phyloP scores from a whole-genome alignment of 92 coral and sea anemone species.

The Montipora capitata region DNA sequence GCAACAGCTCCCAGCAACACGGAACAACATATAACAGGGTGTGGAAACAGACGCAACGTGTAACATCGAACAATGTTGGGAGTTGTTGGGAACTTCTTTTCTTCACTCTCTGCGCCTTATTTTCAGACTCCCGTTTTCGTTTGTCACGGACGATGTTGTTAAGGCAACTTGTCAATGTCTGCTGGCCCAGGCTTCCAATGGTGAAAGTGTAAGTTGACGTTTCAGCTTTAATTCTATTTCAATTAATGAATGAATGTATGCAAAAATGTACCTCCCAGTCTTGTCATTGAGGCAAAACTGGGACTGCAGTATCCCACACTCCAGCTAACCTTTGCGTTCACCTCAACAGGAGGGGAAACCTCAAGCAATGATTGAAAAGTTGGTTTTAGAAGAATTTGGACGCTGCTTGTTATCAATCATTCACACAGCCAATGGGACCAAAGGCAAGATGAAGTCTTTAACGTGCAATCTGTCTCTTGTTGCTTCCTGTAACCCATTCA shows the following conservation, averaged over 20 bases:
- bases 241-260: too few species aligned
- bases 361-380: conserved; percentile 81
- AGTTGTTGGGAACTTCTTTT: too few species aligned
- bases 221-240: too few species aligned
- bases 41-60: too few species aligned
- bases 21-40: too few species aligned
- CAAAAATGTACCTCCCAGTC: too few species aligned
- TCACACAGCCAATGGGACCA: conserved; percentile 94
- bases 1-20: too few species aligned
- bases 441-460: conserved; percentile 61
- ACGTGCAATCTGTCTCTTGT: background rate
- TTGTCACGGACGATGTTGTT: conserved; percentile 96
- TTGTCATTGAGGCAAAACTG: background rate
- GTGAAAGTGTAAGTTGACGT: conserved; percentile 82
- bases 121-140: conserved; percentile 95
- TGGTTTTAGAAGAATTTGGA: conserved; percentile 98
- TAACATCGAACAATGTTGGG: too few species aligned
- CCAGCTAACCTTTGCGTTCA: background rate
- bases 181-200: conserved; percentile 93
- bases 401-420: conserved; percentile 93
- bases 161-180: conserved; percentile 98
- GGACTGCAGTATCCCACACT: background rate
- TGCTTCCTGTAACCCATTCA: too few species aligned
- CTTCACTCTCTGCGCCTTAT: background rate
- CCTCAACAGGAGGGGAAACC: conserved; percentile 74